phyloP scores from a whole-genome alignment of 2,113 vertebrate genomes.

The Heterotilapia buettikoferi region DNA sequence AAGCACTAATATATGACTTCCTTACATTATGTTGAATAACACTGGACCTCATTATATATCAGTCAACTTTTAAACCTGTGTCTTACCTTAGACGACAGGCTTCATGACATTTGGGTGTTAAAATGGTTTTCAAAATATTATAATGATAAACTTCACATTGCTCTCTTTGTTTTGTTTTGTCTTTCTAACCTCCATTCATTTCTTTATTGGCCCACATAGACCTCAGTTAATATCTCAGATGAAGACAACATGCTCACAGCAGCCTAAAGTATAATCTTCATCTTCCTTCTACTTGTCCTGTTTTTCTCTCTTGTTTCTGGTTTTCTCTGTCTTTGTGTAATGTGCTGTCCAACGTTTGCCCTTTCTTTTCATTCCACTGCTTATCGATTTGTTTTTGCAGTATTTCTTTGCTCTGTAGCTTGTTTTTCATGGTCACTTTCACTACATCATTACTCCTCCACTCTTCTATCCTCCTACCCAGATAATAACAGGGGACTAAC shows the following conservation, averaged over 20 bases:
- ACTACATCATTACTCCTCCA: not conserved
- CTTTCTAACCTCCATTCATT: not conserved
- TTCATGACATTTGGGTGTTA: not conserved
- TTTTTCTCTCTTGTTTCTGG: slow-evolving; percentile 21
- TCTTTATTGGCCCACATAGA: slow-evolving; percentile 24
- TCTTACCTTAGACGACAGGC: not conserved
- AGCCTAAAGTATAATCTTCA: slow-evolving; percentile 38
- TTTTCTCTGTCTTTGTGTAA: not conserved
- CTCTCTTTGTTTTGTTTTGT: not conserved
- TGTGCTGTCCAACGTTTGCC: not conserved
- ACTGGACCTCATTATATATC: not conserved
- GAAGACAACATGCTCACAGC: slow-evolving; percentile 29
- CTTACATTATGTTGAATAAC: not conserved
- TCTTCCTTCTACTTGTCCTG: not conserved
- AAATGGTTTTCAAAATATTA: not conserved
- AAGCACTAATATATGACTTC: not conserved
- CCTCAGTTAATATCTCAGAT: slow-evolving; percentile 37
- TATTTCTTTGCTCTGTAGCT: not conserved
- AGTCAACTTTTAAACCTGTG: not conserved
- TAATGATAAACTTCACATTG: not conserved
- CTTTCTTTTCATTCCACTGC: not conserved
- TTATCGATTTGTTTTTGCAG: not conserved
- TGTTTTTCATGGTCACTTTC: slow-evolving; percentile 41
- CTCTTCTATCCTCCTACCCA: slow-evolving; percentile 3
- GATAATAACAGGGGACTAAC: slow-evolving; percentile 57